Base-by-base conservation (phyloP, 2,888 invertebrate species). In the Oxystoma pomonae region DNA sequence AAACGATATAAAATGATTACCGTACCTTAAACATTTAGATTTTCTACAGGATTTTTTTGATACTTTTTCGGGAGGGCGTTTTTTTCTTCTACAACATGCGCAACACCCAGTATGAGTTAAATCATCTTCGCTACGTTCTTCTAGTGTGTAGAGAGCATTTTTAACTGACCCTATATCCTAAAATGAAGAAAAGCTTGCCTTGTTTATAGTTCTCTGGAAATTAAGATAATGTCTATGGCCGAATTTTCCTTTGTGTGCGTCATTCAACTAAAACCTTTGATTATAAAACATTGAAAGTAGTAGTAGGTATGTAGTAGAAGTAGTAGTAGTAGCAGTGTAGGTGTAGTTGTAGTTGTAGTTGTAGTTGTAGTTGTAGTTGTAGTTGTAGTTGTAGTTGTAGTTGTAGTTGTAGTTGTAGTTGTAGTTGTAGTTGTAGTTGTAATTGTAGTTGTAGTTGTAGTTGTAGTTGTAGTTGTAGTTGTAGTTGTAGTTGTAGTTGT, bases 401-500 rank as follows among this genome's bases (percentile, higher is more conserved):
- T 81, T 74, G 79, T 70, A 71, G 76, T 73, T 62, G 82, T 76
- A 76, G 52, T 77, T 72, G 72, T 81, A 65, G 73, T 70, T 77
- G 79, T 79, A 75, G 64, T 68, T 35, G 73, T 71, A 20, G 82
- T n/a, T n/a, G n/a, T n/a, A n/a, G n/a, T n/a, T n/a, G n/a, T n/a
- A n/a, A n/a, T n/a, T n/a, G n/a, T n/a, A n/a, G n/a, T n/a, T n/a
- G n/a, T 67, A 70, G 81, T 78, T 62, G 82, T 60, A 20, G 62
- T 70, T 16, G 71, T 60, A 2, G 74, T 68, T 35, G 74, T 60
- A 1, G 74, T 63, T 7, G 50, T 63, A 3, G 68, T 63, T 20
- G 69, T 65, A 20, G 71, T 58, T 16, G 74, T 59, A 12, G 71
- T 63, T 1, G 74, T 66, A 20, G 69, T 59, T n/a, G n/a, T n/a